phyloP scores from a whole-genome alignment of 2,797 vertebrate species.

The Sebastes trivittatus region DNA sequence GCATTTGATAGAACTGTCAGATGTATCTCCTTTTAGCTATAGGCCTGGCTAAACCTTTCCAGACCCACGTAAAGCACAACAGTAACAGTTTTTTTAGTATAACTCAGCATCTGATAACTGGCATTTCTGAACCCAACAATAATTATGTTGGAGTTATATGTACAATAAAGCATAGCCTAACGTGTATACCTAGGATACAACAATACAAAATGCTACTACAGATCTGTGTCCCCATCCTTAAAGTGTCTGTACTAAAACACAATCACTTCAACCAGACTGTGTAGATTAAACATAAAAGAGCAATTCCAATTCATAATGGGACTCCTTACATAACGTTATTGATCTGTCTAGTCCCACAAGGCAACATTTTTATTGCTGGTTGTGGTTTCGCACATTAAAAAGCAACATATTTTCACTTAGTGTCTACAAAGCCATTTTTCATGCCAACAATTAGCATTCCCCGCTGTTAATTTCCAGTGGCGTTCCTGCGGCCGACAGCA shows the following conservation, averaged over 20 bases:
- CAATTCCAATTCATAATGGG: constrained; percentile 32
- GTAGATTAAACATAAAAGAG: constrained; percentile 39
- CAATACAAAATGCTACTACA: background rate
- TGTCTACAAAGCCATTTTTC: constrained; percentile 56
- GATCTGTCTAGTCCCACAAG: constrained; percentile 39
- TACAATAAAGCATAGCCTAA: background rate
- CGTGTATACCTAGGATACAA: background rate
- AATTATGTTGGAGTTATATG: background rate
- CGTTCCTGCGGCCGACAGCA: constrained; percentile 32
- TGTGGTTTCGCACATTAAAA: constrained; percentile 46
- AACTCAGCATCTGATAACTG: background rate
- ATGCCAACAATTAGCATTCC: constrained; percentile 40
- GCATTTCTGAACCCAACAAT: background rate
- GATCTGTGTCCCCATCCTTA: background rate
- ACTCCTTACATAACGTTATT: constrained; percentile 30
- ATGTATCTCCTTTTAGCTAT: constrained; percentile 1
- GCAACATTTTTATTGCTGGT: constrained; percentile 24
- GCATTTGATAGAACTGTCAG: constrained; percentile 30
- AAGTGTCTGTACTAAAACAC: background rate
- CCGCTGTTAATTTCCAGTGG: constrained; percentile 44
- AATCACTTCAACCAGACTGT: constrained; percentile 19
- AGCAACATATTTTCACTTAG: constrained; percentile 46
- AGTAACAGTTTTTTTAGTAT: background rate
- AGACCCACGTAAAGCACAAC: background rate
- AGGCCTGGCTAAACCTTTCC: background rate